phyloP scores from a whole-genome alignment of 1,140 invertebrate species.

The Drosophila orena region DNA sequence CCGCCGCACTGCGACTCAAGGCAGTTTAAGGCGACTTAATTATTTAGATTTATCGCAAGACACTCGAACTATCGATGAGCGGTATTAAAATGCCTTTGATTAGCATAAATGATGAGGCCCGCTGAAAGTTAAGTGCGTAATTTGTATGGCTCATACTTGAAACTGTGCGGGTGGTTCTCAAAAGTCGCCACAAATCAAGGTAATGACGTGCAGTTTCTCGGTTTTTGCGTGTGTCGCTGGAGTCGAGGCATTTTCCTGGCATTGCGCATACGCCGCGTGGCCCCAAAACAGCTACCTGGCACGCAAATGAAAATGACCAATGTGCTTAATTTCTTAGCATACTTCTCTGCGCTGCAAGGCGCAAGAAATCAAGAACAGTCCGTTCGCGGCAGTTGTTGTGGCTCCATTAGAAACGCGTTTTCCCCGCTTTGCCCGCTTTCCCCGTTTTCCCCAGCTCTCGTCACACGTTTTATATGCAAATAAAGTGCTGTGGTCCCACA shows the following conservation, averaged over 20 bases:
- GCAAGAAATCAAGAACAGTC: conserved; percentile 51
- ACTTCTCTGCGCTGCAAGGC: conserved; percentile 59
- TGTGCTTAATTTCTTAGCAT: conserved; percentile 79
- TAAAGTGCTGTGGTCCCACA: conserved; percentile 35
- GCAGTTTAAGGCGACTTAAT: conserved; percentile 80
- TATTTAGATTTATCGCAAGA: conserved; percentile 74
- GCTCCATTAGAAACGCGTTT: conserved; percentile 45
- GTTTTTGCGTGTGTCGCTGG: conserved; percentile 64
- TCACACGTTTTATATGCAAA: conserved; percentile 75
- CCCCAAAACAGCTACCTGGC: conserved; percentile 32
- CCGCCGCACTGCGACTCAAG: conserved; percentile 44
- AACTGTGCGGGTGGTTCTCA: conserved; percentile 7
- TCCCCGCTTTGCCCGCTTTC: not conserved
- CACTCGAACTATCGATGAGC: conserved; percentile 52
- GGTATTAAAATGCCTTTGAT: conserved; percentile 44
- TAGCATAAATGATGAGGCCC: conserved; percentile 56
- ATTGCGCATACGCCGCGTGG: conserved; percentile 71
- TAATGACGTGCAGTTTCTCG: conserved; percentile 79
- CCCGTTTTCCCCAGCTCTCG: conserved; percentile 27
- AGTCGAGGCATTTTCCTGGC: conserved; percentile 48
- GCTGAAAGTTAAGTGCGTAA: conserved; percentile 14
- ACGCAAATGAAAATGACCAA: conserved; percentile 69
- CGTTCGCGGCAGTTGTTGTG: conserved; percentile 29
- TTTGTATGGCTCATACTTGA: conserved; percentile 26
- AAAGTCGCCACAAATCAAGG: conserved; percentile 67